Evolutionary conservation across 1,140 invertebrate genomes (phyloP).

Genomic region (Saccostrea echinata): DNA sequence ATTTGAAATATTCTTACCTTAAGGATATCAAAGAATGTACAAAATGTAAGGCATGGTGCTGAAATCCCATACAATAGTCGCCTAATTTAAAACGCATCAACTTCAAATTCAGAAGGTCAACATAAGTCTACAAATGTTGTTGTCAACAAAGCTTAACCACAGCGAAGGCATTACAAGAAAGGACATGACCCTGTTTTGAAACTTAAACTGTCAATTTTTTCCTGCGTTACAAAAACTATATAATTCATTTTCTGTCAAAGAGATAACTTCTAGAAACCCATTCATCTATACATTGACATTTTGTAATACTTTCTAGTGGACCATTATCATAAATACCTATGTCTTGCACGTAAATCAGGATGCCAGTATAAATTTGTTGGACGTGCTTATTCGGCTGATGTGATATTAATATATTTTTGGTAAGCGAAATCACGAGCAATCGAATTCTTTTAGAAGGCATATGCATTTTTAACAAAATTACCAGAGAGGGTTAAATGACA

Average conservation of each 20-base stretch:
- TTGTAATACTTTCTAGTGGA: neutral
- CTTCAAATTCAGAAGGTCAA: slow-evolving; percentile 11
- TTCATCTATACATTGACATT: slow-evolving; percentile 1
- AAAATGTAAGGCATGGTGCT: slow-evolving; percentile 5
- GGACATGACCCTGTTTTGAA: slow-evolving; percentile 19
- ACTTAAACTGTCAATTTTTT: slow-evolving; percentile 16
- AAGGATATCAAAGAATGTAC: slow-evolving; percentile 13
- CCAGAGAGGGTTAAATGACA: no score
- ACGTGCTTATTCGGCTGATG: slow-evolving; percentile 20
- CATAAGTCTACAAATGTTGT: slow-evolving; percentile 5
- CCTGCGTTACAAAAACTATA: neutral
- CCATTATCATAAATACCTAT: slow-evolving; percentile 22
- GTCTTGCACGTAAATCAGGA: slow-evolving; percentile 8
- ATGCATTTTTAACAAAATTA: no score
- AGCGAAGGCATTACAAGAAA: neutral
- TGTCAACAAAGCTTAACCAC: neutral
- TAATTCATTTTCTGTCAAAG: neutral
- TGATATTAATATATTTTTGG: slow-evolving; percentile 2
- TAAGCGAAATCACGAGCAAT: slow-evolving; percentile 28
- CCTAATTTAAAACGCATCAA: slow-evolving; percentile 24
- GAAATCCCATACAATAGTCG: neutral
- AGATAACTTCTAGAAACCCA: neutral
- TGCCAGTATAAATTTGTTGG: slow-evolving; percentile 10
- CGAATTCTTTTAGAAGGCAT: neutral
- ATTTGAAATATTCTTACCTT: neutral